Conservation (phyloP, 37 sponge, comb jelly and placozoan species). For the Beroe ovata region DNA sequence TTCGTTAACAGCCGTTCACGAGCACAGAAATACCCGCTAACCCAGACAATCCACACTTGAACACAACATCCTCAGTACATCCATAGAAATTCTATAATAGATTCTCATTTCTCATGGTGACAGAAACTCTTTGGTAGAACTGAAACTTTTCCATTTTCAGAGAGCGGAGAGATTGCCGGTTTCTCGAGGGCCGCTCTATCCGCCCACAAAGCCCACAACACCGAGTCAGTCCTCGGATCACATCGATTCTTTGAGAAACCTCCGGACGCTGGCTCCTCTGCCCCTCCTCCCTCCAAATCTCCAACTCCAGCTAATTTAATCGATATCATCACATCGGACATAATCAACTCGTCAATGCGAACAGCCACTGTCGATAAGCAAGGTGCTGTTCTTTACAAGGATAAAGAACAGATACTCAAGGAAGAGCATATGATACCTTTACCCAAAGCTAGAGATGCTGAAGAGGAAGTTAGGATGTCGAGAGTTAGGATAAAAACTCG, state of each 20-base stretch:
- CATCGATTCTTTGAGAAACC: not conserved
- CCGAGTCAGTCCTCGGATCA: constrained; percentile 40
- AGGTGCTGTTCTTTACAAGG: constrained; percentile 9
- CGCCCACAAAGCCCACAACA: constrained; percentile 48
- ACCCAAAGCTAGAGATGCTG: not conserved
- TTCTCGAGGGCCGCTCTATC: constrained; percentile 34
- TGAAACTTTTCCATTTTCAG: too few relatives aligned
- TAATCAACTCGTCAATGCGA: not conserved
- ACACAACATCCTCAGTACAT: too few relatives aligned
- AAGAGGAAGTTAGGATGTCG: not conserved
- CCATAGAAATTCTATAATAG: too few relatives aligned
- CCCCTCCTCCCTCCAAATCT: not conserved
- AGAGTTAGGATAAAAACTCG: not conserved
- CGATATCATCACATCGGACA: constrained; percentile 25
- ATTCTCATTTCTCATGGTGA: too few relatives aligned
- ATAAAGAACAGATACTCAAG: not conserved
- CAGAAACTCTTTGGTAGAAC: too few relatives aligned
- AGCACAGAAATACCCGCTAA: too few relatives aligned
- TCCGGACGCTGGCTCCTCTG: not conserved
- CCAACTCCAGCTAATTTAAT: constrained; percentile 30
- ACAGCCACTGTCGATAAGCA: constrained; percentile 7
- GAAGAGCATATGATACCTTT: not conserved
- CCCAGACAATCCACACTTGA: too few relatives aligned
- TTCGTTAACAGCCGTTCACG: too few relatives aligned
- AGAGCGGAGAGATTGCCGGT: constrained; percentile 10